phyloP scores from a whole-genome alignment of 1,140 invertebrate species.

The Aphis gossypii region DNA sequence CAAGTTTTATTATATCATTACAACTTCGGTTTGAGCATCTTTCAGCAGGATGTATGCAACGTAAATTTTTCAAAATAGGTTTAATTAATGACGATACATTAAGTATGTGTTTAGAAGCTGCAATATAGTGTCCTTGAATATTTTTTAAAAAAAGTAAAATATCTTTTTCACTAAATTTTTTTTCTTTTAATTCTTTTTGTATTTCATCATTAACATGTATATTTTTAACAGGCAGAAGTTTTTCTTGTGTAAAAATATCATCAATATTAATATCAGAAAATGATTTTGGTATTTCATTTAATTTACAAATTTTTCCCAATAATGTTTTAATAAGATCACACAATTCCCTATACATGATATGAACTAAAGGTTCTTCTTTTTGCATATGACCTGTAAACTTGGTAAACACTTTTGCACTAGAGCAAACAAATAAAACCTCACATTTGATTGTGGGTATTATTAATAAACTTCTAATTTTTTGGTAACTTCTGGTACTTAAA shows the following conservation, averaged over 20 bases:
- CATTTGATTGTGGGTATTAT: background rate
- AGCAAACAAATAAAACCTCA: conserved; percentile 1
- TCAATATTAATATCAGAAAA: conserved; percentile 19
- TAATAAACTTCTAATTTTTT: conserved; percentile 33
- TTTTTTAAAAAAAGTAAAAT: background rate
- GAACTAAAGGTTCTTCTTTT: too few species aligned
- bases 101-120: conserved; percentile 18
- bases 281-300: conserved; percentile 14
- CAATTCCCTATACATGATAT: background rate
- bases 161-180: conserved; percentile 10
- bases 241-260: conserved; percentile 22
- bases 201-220: background rate
- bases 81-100: background rate
- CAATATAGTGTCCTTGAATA: conserved; percentile 6
- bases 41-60: background rate
- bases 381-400: background rate
- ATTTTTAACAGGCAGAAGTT: conserved; percentile 21
- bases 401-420: background rate
- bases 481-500: background rate
- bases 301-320: background rate
- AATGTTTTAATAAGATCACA: background rate
- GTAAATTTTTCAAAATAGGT: background rate
- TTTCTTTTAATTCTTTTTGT: background rate
- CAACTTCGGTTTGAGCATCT: background rate
- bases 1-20: background rate